A percentile compares a stretch with the other conserved stretches of the same genome.
Evolutionary conservation across 2,888 invertebrate genomes (phyloP).

Genomic region (Podotricha telesiphe): DNA sequence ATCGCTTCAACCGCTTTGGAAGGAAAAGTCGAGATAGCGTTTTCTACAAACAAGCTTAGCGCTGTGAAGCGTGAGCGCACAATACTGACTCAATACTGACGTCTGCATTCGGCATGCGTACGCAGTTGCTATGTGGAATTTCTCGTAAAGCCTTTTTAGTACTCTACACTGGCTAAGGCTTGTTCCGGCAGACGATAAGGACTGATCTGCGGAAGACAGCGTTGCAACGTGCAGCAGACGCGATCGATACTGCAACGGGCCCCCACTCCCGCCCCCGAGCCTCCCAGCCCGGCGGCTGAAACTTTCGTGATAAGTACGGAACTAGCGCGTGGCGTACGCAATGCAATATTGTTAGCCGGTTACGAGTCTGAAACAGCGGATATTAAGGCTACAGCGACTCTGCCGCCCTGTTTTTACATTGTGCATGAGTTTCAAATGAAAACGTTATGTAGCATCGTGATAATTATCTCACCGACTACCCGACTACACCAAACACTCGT

Average conservation of each 20-base stretch:
- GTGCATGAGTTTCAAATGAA: constrained; percentile 72
- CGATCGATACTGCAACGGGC: constrained; percentile 80
- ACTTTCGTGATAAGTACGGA: constrained; percentile 83
- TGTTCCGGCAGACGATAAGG: constrained; percentile 77
- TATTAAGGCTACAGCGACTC: constrained; percentile 78
- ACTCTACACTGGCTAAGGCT: constrained; percentile 58
- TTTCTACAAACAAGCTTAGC: constrained; percentile 68
- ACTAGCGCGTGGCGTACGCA: constrained; percentile 83
- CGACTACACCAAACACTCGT: constrained; percentile 12
- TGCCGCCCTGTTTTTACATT: constrained; percentile 74
- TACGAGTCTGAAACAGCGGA: constrained; percentile 81
- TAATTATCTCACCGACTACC: constrained; percentile 34
- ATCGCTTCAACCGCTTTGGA: constrained; percentile 29
- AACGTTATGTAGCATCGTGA: constrained; percentile 64
- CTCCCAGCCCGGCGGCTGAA: constrained; percentile 64
- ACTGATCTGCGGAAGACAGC: constrained; percentile 82
- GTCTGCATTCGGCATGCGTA: constrained; percentile 61
- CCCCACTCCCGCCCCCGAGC: constrained; percentile 47
- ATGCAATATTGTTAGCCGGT: constrained; percentile 83
- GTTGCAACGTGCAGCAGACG: constrained; percentile 79
- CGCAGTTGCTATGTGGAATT: constrained; percentile 55
- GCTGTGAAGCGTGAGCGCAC: constrained; percentile 62
- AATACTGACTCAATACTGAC: constrained; percentile 54
- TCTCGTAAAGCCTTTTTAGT: constrained; percentile 71
- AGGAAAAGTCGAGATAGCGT: constrained; percentile 52